Evolutionary conservation across 2,888 invertebrate species (phyloP), one percentile per base, ranked within the genome.

Genomic region (Anorthoa munda): DNA sequence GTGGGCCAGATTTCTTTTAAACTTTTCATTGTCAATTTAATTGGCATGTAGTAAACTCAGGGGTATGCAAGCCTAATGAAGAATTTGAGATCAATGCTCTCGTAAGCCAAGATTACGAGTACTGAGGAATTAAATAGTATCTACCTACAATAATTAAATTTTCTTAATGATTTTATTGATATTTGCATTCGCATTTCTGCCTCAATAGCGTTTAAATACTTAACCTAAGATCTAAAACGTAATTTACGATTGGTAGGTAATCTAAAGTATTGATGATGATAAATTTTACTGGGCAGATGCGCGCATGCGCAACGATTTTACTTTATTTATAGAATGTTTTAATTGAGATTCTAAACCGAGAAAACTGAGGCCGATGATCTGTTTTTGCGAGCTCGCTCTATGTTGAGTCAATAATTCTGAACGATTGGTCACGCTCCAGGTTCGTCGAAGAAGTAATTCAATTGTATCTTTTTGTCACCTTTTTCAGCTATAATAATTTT

Each of bases 191-290:
- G 50, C 50, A 71, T 63, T 73, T 61, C 73, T 77, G 45, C 69
- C 15, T 73, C 21, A 68, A 73, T 68, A 45, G 53, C 23, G 4
- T 53, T 61, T 79, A 64, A 59, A 66, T 79, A 59, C 45, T 21
- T 45, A 21, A 68, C 59, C 70, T 56, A 46, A 81, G 65, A 66
- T 81, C 61, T 70, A 39, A 76, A 65, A 45, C 55, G 74, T 73
- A 73, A 66, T 81, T 81, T 78, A 82, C 61, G 61, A 77, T 82
- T 59, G 39, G 39, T 71, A 61, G 39, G 39, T 73, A 61, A 81
- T 81, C 77, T 77, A 48, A 68, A 68, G 66, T 66, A 80, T 81
- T 81, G 66, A 72, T 26, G 66, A 56, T 66, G 81, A 81, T 81
- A 70, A 77, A 64, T 81, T 66, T 68, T 63, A 73, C 58, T 65